phyloP scores from a whole-genome alignment of 2,888 invertebrate genomes.

The Tillus elongatus region DNA sequence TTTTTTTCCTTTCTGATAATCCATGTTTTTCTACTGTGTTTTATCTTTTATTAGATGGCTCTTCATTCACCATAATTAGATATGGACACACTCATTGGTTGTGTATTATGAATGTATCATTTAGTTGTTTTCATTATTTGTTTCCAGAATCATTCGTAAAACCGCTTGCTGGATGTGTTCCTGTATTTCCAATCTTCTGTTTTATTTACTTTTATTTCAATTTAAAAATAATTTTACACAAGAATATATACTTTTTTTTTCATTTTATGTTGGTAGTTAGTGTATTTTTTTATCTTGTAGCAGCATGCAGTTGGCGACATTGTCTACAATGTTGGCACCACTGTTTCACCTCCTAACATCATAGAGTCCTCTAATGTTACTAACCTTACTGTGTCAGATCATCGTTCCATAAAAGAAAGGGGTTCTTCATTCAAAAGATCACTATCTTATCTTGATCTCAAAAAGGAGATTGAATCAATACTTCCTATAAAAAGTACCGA shows the following conservation, averaged over 20 bases:
- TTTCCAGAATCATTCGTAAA: too few species aligned
- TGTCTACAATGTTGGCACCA: conserved; percentile 33
- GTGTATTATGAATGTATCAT: too few species aligned
- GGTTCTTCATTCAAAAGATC: conserved; percentile 24
- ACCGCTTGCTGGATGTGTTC: too few species aligned
- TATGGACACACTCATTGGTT: too few species aligned
- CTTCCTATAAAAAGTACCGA: conserved; percentile 29
- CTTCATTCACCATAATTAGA: too few species aligned
- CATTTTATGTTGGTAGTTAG: conserved; percentile 25
- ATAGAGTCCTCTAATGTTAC: background rate
- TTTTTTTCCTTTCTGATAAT: too few species aligned
- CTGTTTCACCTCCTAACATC: conserved; percentile 19
- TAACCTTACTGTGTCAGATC: background rate
- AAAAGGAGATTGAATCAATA: conserved; percentile 35
- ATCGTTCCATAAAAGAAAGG: too few species aligned
- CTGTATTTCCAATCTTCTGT: too few species aligned
- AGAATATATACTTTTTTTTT: conserved; percentile 21
- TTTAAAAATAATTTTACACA: background rate
- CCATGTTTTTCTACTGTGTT: too few species aligned
- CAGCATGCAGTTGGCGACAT: conserved; percentile 35
- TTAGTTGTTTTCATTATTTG: too few species aligned
- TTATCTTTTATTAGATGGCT: too few species aligned
- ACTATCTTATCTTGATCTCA: conserved; percentile 36
- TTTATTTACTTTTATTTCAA: background rate
- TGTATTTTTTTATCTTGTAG: conserved; percentile 37